phyloP scores from a whole-genome alignment of 2,888 invertebrate genomes.

The Leptinotarsa haldemani region DNA sequence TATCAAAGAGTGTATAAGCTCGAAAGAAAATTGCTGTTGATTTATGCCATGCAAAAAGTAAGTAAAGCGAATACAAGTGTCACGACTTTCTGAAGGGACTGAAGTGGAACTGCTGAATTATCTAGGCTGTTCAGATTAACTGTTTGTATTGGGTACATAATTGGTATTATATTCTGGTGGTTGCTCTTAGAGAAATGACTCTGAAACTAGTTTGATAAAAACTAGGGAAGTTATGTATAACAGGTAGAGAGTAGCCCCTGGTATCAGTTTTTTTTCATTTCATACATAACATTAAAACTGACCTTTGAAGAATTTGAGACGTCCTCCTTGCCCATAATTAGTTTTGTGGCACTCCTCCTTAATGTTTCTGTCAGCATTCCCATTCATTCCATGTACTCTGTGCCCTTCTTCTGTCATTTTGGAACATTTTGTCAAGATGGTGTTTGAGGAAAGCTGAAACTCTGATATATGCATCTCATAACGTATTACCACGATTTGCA shows the following conservation, averaged over 20 bases:
- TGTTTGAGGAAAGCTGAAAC: constrained; percentile 70
- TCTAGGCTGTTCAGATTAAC: no score
- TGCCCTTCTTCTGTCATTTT: constrained; percentile 76
- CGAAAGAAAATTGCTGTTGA: no score
- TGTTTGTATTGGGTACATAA: no score
- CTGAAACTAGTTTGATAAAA: neutral
- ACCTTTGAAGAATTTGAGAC: constrained; percentile 86
- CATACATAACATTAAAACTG: constrained; percentile 27
- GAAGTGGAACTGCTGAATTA: no score
- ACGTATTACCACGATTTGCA: constrained; percentile 67
- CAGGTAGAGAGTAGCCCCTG: neutral
- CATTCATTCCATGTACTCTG: constrained; percentile 79
- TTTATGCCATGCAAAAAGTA: no score
- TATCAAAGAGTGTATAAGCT: no score
- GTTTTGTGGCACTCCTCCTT: constrained; percentile 66
- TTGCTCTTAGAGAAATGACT: no score
- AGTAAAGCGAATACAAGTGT: no score
- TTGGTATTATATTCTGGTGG: no score
- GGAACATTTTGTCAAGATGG: constrained; percentile 80
- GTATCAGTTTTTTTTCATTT: neutral
- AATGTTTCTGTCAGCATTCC: constrained; percentile 73
- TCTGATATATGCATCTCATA: constrained; percentile 75
- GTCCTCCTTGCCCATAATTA: constrained; percentile 73
- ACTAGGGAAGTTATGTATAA: neutral
- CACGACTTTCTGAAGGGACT: no score